Conservation (phyloP, 1,140 invertebrate genomes). For the Andricus grossulariae region DNA sequence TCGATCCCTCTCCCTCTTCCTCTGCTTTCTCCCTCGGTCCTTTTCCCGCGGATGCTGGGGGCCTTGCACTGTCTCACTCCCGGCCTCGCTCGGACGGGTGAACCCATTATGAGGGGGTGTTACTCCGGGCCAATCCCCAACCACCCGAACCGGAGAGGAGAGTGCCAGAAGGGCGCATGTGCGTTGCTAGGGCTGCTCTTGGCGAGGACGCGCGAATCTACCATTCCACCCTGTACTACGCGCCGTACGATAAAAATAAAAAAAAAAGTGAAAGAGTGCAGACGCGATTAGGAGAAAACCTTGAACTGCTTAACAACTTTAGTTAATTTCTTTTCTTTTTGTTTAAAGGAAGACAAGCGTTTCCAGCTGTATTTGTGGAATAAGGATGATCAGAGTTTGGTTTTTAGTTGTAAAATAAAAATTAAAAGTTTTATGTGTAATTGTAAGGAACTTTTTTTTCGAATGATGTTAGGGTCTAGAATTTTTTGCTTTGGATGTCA, state of each 20-base stretch:
- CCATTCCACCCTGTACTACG: conserved; percentile 60
- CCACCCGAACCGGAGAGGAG: conserved; percentile 66
- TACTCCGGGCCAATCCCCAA: conserved; percentile 76
- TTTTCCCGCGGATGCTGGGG: conserved; percentile 39
- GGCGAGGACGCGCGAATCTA: conserved; percentile 64
- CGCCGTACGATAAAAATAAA: conserved; percentile 26
- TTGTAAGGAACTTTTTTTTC: too few species aligned
- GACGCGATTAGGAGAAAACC: conserved; percentile 21
- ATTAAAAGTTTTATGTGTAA: too few species aligned
- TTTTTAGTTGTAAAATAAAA: too few species aligned
- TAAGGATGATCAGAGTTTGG: too few species aligned
- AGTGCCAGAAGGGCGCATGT: conserved; percentile 73
- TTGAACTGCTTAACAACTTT: conserved; percentile 11
- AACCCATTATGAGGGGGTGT: conserved; percentile 77
- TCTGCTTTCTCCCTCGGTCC: conserved; percentile 35
- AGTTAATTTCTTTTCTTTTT: neutral
- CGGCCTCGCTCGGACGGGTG: conserved; percentile 71
- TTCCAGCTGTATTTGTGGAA: too few species aligned
- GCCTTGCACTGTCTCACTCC: conserved; percentile 50
- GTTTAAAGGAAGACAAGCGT: too few species aligned
- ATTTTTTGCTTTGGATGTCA: too few species aligned
- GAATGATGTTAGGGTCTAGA: too few species aligned
- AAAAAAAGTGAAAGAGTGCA: conserved; percentile 28
- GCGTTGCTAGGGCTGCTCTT: conserved; percentile 75
- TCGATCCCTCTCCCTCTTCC: conserved; percentile 47